Percentiles rank a stretch among this genome's conserved stretches.
These are phyloP conservation scores for Bedellia somnulentella DNA, from an alignment of 2,888 invertebrate genomes.

Conservation along the genomic window DNA sequence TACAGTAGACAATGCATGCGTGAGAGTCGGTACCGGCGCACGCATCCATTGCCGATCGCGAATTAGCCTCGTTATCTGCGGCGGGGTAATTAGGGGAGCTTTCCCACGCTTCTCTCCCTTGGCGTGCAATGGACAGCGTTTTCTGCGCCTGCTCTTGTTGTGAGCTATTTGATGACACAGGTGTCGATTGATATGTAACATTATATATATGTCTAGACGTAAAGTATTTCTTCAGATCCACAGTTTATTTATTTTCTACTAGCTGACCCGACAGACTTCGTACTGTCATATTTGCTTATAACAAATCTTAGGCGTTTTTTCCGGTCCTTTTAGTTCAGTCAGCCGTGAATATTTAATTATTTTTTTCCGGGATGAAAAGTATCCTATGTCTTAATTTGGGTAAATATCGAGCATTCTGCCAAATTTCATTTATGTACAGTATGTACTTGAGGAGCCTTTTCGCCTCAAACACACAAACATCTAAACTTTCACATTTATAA, in stretches of 20 bases:
- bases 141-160: background rate
- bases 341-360: too few relatives aligned
- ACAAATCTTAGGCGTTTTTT: too few relatives aligned
- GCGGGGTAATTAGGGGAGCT: slow-evolving; percentile 45
- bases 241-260: background rate
- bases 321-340: too few relatives aligned
- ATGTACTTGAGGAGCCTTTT: too few relatives aligned
- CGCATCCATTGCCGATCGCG: slow-evolving; percentile 36
- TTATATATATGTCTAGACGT: background rate
- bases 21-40: slow-evolving; percentile 47
- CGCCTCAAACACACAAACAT: too few relatives aligned
- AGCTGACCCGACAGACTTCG: background rate
- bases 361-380: too few relatives aligned
- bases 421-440: too few relatives aligned
- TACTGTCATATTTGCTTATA: background rate
- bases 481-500: too few relatives aligned
- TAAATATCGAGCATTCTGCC: too few relatives aligned
- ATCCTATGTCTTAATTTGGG: too few relatives aligned
- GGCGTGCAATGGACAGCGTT: background rate
- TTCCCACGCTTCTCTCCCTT: slow-evolving; percentile 32
- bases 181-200: background rate
- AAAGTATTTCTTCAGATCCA: background rate
- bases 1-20: slow-evolving; percentile 60
- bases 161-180: background rate
- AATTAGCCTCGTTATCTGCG: slow-evolving; percentile 55